Evolutionary conservation across 53 echinoderm and acorn worm genomes (phyloP), one percentile per base, ranked within the genome.

Genomic region (Henricia sp.): DNA sequence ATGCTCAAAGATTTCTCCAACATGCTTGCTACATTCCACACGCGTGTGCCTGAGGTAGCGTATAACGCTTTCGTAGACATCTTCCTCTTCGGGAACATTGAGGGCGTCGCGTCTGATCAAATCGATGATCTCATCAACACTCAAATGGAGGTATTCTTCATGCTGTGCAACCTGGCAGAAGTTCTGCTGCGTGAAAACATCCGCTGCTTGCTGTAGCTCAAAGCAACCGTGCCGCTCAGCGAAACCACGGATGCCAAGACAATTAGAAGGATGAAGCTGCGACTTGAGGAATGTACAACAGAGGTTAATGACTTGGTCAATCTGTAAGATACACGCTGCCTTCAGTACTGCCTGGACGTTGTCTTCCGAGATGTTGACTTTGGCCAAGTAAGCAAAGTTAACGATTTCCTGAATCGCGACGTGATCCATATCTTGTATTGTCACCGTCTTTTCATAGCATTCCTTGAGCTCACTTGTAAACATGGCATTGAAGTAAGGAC

Each of bases 401-500:
- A 95, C 94, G 20, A 95, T 89, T 27, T 92, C 91, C 52, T 83
- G 62, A 21, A 95, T 85, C 14, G 95, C 92, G 1, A 85, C 82
- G 0, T 73, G 42, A 26, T 99, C 92, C 77, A 95, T 77, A 41
- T 84, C 99, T 37, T 73, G 76, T 1, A 95, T 44, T 28, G 88
- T 80, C 35, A 99, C 87, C 11, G 88, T 78, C n/a, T 92, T 89
- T 82, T 94, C 92, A 10, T 30, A 25, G 33, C 88, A 90, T 51
- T 99, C 99, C 36, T 69, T 72, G 2, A 99, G 80, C 73, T 95
- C 80, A 65, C 99, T 92, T 4, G 99, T 95, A 75, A 99, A 99
- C 99, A 99, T 99, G 56, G 99, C 99, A 70, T 92, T 92, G 74
- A 99, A 99, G 77, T 99, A 99, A 0, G 95, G 95, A 25, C 94